Percentiles rank a stretch among this genome's conserved stretches.
phyloP scores from a whole-genome alignment of 1,140 invertebrate genomes.

The Scaptodrosophila lebanonensis region DNA sequence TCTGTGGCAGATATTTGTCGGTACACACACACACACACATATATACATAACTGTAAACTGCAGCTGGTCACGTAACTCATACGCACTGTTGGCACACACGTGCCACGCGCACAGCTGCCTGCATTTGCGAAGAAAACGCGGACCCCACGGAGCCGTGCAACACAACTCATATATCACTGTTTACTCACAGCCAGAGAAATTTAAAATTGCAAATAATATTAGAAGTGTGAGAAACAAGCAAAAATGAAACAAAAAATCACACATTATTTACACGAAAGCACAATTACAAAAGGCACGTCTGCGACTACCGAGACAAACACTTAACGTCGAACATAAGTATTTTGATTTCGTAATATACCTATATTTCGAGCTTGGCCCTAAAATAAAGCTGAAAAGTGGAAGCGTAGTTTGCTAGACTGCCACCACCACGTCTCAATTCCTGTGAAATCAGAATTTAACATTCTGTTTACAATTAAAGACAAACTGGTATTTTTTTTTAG shows the following conservation, averaged over 20 bases:
- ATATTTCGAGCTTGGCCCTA: no score
- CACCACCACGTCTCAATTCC: no score
- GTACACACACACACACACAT: not conserved
- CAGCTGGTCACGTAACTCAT: constrained; percentile 30
- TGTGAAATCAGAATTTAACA: constrained; percentile 5
- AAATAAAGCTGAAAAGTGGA: no score
- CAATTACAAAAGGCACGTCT: constrained; percentile 4
- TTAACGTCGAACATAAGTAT: not conserved
- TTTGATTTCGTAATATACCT: no score
- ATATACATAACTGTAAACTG: constrained; percentile 6
- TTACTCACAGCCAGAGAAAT: constrained; percentile 5
- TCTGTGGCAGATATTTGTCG: no score
- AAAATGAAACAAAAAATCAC: no score
- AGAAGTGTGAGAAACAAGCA: no score
- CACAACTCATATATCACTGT: no score
- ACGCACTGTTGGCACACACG: constrained; percentile 20
- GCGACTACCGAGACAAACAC: not conserved
- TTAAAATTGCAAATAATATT: constrained; percentile 3
- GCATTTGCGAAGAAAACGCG: not conserved
- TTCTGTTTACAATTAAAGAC: constrained; percentile 11
- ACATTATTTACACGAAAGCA: constrained; percentile 18
- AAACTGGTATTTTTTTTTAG: no score
- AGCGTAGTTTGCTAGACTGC: no score
- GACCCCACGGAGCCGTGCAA: no score
- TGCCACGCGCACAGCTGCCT: constrained; percentile 1